Conservation (phyloP, 2,888 invertebrate genomes). For the Mantis religiosa region DNA sequence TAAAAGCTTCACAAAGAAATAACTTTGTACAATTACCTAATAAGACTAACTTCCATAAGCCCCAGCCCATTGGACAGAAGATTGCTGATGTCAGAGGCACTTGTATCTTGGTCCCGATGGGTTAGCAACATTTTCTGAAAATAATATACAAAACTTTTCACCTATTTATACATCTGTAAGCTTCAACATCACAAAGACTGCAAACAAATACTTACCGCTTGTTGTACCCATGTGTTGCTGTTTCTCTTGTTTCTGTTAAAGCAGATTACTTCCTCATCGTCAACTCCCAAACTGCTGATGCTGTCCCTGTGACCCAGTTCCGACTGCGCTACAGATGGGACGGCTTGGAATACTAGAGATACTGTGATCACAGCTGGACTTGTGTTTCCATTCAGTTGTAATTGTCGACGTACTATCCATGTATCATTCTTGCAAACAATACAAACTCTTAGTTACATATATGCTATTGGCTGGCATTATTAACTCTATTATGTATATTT, state of each 20-base stretch:
- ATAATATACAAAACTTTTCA: background rate
- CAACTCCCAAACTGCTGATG: background rate
- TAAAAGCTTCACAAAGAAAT: background rate
- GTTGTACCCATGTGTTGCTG: conserved; percentile 45
- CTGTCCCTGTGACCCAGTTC: conserved; percentile 7
- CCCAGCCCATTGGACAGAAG: conserved; percentile 44
- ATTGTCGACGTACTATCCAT: conserved; percentile 39
- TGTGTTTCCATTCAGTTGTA: conserved; percentile 40
- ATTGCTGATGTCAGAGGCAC: conserved; percentile 41
- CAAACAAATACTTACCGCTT: conserved; percentile 39
- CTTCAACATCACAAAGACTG: background rate
- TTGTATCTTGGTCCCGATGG: conserved; percentile 39
- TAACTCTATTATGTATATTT: too few relatives aligned
- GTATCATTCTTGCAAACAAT: conserved; percentile 36
- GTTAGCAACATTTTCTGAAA: conserved; percentile 41
- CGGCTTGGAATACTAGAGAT: conserved; percentile 49
- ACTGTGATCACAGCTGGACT: conserved; percentile 44
- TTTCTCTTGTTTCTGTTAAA: conserved; percentile 39
- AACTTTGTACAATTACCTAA: conserved; percentile 31
- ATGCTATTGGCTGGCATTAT: too few relatives aligned
- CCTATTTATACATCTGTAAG: background rate
- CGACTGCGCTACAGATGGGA: conserved; percentile 40
- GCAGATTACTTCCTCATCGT: conserved; percentile 26
- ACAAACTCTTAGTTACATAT: too few relatives aligned
- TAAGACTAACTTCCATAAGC: conserved; percentile 48